Evolutionary conservation across 1,140 invertebrate species (phyloP).

Genomic region (Apocrypta bakeri): DNA sequence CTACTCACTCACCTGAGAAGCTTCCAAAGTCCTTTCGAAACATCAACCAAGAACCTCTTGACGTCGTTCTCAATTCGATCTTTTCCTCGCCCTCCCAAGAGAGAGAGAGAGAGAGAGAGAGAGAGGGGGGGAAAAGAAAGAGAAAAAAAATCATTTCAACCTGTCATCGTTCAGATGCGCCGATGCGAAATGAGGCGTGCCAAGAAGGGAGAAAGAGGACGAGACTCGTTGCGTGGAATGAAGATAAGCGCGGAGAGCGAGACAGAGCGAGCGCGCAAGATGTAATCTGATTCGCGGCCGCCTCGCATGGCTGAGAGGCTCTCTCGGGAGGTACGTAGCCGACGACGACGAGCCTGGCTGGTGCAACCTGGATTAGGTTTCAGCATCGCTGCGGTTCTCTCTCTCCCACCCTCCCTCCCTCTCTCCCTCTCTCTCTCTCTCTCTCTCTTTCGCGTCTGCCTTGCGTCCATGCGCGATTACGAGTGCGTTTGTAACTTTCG

Average conservation of each 20-base stretch:
- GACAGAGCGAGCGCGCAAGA: constrained; percentile 59
- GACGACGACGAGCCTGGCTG: constrained; percentile 54
- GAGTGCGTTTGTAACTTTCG: background rate
- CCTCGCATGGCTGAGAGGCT: constrained; percentile 65
- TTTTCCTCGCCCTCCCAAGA: background rate
- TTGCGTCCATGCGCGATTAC: background rate
- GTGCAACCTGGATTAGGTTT: constrained; percentile 71
- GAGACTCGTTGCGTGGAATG: constrained; percentile 52
- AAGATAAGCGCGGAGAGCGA: constrained; percentile 63
- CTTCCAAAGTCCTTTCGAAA: background rate
- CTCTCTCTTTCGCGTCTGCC: background rate
- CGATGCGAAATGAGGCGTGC: constrained; percentile 63
- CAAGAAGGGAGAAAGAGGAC: constrained; percentile 26
- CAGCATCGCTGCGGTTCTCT: constrained; percentile 68
- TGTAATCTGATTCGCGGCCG: constrained; percentile 70
- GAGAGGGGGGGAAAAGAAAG: too few relatives aligned
- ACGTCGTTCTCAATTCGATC: constrained; percentile 28
- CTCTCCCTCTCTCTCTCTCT: constrained; percentile 16
- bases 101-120: too few relatives aligned
- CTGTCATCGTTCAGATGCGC: constrained; percentile 25
- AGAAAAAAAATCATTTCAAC: background rate
- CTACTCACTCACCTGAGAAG: background rate
- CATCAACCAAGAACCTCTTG: background rate
- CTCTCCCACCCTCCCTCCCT: constrained; percentile 31
- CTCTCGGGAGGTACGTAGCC: constrained; percentile 37